Evolutionary conservation across 2,888 invertebrate genomes (phyloP), one percentile per base, ranked within the genome.

Genomic region (Zygothrica quintamaculata): DNA sequence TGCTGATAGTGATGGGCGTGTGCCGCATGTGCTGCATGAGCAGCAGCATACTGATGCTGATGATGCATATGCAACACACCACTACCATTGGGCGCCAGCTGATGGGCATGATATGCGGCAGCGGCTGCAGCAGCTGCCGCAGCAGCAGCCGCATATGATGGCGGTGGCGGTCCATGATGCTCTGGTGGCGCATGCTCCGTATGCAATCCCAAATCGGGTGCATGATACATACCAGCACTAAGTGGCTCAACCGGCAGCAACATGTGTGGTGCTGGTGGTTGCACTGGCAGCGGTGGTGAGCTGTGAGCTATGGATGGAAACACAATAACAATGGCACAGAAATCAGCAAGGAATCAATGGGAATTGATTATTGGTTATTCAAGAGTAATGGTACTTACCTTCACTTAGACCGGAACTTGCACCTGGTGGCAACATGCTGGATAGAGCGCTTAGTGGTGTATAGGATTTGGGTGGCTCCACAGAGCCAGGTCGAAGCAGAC

Each of bases 381-480:
- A n/a, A n/a, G n/a, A n/a, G n/a, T n/a, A n/a, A 22, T 37, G 7
- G 7, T 15, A 73, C 84, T 87, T 51, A 86, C 86, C 80, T 18
- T 87, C 86, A 13, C 81, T 80, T 7, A 76, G 57, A 7, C 85
- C 72, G 0, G 87, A 84, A 29, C 80, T 77, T 81, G 94, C 94
- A 16, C 93, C 95, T 0, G 95, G 95, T n/a, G 96, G 96, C 91
- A 96, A 94, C 96, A 97, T 97, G 80, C 95, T 96, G 31, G 96
- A 96, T 74, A 96, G 92, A 11, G 96, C 96, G 56, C 95, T 94
- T 70, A 97, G 92, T 3, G 96, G 96, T 39, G 96, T 96, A 90
- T 97, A 97, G 11, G 96, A 94, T 88, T 94, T 94, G 84, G 92
- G 73, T 88, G 92, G 73, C 67, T 90, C 90, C 12, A 89, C 89